Base-by-base conservation (phyloP, 2,113 vertebrate genomes). In the Trogon surrucura region DNA sequence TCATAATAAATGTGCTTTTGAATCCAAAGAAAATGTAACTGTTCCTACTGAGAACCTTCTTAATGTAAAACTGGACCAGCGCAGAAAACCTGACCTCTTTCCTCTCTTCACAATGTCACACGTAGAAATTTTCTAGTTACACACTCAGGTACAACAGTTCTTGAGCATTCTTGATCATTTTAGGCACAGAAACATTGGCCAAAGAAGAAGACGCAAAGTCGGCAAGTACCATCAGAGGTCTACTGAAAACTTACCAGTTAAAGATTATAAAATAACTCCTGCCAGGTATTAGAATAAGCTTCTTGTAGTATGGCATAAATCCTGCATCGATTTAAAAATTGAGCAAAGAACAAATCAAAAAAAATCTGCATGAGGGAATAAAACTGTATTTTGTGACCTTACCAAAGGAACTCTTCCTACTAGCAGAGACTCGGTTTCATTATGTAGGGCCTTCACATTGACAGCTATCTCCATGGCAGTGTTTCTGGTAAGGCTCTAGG, bases 391-490 rank as follows among this genome's bases (percentile, higher is more conserved):
- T 87, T 79, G 22, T 81, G 89, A 88, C 92, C 98, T 98, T 98
- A 99, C 99, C 99, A 99, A 96, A 95, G 99, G 99, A 91, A 99
- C 98, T 88, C 98, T 98, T 86, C 99, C 99, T 72, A 99, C 96
- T 41, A 99, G 98, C 26, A 99, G 98, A 41, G 99, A 99, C 86
- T 99, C 99, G 0, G 99, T 99, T 97, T 99, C 99, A 12, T 99
- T 99, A 97, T 99, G 98, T 15, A 99, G 97, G 12, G 99, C 99
- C 96, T 99, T 99, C 97, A 99, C 98, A 10, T 98, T 99, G 96
- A 99, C 98, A 86, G 98, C 98, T 90, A 99, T 99, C 96, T 99
- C 99, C 57, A 99, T 99, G 26, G 99, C 99, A 30, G 99, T 99
- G 93, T 98, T 99, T 95, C 99, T 98, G 17, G 99, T 99, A 93